Conservation (phyloP, 2,888 invertebrate genomes). For the Drosophila falleni region DNA sequence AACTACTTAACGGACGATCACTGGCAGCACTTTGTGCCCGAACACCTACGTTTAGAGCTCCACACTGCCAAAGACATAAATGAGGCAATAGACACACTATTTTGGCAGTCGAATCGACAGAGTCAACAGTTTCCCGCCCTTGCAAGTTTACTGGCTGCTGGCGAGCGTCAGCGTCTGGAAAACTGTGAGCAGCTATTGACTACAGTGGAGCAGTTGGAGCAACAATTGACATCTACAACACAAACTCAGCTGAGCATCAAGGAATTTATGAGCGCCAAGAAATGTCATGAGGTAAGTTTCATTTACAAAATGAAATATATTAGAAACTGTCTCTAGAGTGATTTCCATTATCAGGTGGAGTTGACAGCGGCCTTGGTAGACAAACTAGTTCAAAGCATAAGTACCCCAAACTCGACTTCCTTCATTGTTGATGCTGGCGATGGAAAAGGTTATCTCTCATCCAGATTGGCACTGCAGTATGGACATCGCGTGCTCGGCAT, state of each 20-base stretch:
- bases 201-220: constrained; percentile 81
- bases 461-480: constrained; percentile 90
- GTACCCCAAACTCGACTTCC: neutral
- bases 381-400: constrained; percentile 83
- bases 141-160: constrained; percentile 56
- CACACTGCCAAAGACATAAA: constrained; percentile 83
- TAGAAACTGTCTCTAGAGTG: neutral
- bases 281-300: constrained; percentile 90
- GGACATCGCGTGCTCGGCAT: constrained; percentile 91
- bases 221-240: constrained; percentile 48
- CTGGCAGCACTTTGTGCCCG: constrained; percentile 88
- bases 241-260: constrained; percentile 84
- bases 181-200: constrained; percentile 65
- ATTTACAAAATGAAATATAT: neutral
- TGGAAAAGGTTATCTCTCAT: constrained; percentile 94
- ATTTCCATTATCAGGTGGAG: constrained; percentile 86
- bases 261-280: constrained; percentile 93
- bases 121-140: constrained; percentile 52
- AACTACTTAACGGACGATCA: constrained; percentile 89
- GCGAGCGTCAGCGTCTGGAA: constrained; percentile 61
- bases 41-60: constrained; percentile 86
- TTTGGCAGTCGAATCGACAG: constrained; percentile 84
- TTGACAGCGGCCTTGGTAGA: constrained; percentile 88
- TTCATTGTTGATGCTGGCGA: constrained; percentile 94
- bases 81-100: constrained; percentile 85